Conservation (phyloP, 2,113 vertebrate species). For the Dasyurus viverrinus region DNA sequence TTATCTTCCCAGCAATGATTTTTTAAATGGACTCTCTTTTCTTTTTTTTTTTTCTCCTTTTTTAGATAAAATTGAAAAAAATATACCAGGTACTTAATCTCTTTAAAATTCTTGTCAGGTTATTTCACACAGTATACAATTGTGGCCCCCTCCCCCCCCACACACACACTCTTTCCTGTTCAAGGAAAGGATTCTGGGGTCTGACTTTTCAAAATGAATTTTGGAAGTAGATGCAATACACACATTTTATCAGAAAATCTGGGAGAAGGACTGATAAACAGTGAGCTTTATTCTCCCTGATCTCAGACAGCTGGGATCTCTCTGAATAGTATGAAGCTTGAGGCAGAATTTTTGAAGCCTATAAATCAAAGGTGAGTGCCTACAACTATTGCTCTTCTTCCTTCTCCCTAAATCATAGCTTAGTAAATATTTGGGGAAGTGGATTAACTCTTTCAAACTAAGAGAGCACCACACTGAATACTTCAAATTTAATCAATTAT, state of each 20-base stretch:
- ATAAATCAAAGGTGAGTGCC: conserved; percentile 45
- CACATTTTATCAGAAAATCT: conserved; percentile 53
- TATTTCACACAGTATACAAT: conserved; percentile 7
- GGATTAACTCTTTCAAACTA: conserved; percentile 58
- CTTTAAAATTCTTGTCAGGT: not conserved
- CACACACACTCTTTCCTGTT: not conserved
- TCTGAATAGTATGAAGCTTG: conserved; percentile 19
- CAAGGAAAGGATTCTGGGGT: conserved; percentile 2
- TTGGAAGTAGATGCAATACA: conserved; percentile 39
- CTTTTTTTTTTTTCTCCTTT: not conserved
- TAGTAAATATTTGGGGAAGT: conserved; percentile 41
- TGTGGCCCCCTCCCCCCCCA: not conserved
- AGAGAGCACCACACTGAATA: conserved; percentile 26
- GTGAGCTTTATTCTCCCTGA: not conserved
- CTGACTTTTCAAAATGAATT: conserved; percentile 29
- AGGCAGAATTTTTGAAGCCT: conserved; percentile 42
- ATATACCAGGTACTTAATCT: not conserved
- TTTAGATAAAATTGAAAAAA: conserved; percentile 31
- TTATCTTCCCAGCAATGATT: conserved; percentile 11
- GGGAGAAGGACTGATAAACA: conserved; percentile 32
- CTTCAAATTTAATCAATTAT: conserved; percentile 58
- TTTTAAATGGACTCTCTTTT: not conserved
- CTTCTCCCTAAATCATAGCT: conserved; percentile 33
- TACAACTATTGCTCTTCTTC: conserved; percentile 23
- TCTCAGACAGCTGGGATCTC: conserved; percentile 20